Base-by-base conservation (phyloP, 2,113 vertebrate species). In the Pelecanoides urinatrix region DNA sequence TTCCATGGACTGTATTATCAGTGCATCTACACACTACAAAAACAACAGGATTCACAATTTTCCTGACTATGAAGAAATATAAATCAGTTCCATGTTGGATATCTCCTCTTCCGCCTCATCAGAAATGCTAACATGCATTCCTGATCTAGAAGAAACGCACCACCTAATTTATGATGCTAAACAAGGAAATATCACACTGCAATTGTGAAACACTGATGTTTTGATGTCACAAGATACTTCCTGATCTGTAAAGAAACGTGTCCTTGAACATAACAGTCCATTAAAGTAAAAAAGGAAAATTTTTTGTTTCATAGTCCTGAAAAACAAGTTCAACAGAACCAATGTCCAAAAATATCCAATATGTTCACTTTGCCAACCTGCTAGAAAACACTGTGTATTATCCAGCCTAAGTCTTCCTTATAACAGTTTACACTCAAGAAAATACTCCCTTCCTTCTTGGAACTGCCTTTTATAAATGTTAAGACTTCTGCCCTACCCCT, bases 21-120 rank as follows among this genome's bases (percentile, higher is more conserved):
- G 53, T 1, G 0, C 16, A 73, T 7, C 47, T 47, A 52, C n/a
- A 63, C 6, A 5, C 16, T 44, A 56, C 0, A 2, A 40, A 83
- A 78, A 11, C 38, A 68, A 56, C 10, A 77, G 22, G 26, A 82
- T n/a, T 67, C 42, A 82, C 21, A 42, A 42, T 58, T 73, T 77
- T 86, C 22, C 44, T 65, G 30, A 12, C 9, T 30, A 29, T 25
- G 38, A 22, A 68, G 34, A 73, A 71, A 77, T 23, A 71, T 1
- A 44, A 66, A 26, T 32, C 38, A 42, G 74, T 87, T 74, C 38
- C 8, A 4, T 36, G 27, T 1, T 22, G 34, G 45, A 2, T 27
- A 65, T 25, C 23, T 72, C 11, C 12, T 76, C 27, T 36, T 76
- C 62, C 55, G 58, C 42, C 12, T 22, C 40, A 45, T 42, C 38